Evolutionary conservation across 2,888 invertebrate species (phyloP), one percentile per base, ranked within the genome.

Genomic region (Sminthurides aquaticus): DNA sequence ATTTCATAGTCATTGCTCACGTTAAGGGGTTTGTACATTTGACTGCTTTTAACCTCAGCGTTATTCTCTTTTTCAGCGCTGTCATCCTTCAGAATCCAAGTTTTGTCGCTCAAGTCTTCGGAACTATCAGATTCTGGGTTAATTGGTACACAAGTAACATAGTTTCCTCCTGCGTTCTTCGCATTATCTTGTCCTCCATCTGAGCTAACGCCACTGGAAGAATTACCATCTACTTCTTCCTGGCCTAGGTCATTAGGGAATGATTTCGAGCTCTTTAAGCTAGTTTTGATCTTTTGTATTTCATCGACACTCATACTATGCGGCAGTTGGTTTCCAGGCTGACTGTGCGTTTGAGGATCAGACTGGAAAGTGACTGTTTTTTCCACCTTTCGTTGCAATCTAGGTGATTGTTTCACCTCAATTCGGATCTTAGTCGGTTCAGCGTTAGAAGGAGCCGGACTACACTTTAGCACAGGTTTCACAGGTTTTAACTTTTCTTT

Each of bases 231-330:
- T 25, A 73, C 72, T 24, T 76, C 77, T 52, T 76, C 83, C 67
- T 81, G 77, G 59, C 85, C 79, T 74, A 91, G 85, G 77, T 90
- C 89, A 79, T 90, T 90, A 48, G 91, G 91, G 79, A 89, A 91
- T 15, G 91, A 91, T 78, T 89, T 89, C 5, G 91, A 91, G 64
- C 89, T 88, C 78, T 90, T 91, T 66, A 93, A 82, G 75, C 89
- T 86, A 28, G 88, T 89, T 71, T 90, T 84, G 70, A 90, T 74
- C 79, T 90, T 90, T 78, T 91, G 90, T 63, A 91, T 91, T 80
- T 91, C 91, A 78, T 91, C 91, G 66, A 90, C 91, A 61, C 89
- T 90, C 80, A 91, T 87, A 69, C 90, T 90, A 77, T 90, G 91
- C 66, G 90, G 69, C 69, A 73, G 71, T 56, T 66, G 70, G 22